Conservation (phyloP, 2,113 vertebrate genomes). For the Rynchops niger region DNA sequence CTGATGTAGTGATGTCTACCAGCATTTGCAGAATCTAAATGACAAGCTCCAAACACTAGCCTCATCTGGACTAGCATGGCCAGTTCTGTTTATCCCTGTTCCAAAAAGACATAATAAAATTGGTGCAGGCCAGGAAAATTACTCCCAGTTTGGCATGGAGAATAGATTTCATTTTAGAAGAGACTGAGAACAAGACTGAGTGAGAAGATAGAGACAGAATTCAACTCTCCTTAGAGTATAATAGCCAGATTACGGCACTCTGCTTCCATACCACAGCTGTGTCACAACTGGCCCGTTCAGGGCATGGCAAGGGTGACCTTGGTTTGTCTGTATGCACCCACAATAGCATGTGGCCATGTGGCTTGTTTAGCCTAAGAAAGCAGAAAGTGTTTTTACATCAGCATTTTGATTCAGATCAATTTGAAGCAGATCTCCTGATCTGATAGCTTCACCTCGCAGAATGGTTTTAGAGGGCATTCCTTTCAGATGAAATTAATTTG, state of each 20-base stretch:
- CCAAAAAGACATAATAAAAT: not conserved
- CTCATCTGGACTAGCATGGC: not conserved
- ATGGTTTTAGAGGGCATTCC: not conserved
- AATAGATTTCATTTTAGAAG: not conserved
- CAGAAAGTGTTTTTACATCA: not conserved
- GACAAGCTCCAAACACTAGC: slow-evolving; percentile 4
- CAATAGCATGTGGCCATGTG: not conserved
- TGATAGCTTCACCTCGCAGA: not conserved
- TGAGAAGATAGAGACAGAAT: not conserved
- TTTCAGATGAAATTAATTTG: not conserved
- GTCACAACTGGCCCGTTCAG: not conserved
- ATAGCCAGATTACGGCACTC: not conserved
- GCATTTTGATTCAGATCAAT: not conserved
- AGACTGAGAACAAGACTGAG: not conserved
- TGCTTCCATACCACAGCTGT: not conserved
- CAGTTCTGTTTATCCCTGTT: not conserved
- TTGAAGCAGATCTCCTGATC: not conserved
- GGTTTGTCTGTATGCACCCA: not conserved
- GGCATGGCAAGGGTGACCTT: not conserved
- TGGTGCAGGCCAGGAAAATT: not conserved
- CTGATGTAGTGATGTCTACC: slow-evolving; percentile 19
- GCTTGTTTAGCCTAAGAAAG: not conserved
- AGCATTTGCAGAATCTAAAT: slow-evolving; percentile 42
- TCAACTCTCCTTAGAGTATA: not conserved
- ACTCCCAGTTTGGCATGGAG: not conserved